Evolutionary conservation across 2,888 invertebrate genomes (phyloP), one percentile per base, ranked within the genome.

Genomic region (Sylvicola fuscatus): DNA sequence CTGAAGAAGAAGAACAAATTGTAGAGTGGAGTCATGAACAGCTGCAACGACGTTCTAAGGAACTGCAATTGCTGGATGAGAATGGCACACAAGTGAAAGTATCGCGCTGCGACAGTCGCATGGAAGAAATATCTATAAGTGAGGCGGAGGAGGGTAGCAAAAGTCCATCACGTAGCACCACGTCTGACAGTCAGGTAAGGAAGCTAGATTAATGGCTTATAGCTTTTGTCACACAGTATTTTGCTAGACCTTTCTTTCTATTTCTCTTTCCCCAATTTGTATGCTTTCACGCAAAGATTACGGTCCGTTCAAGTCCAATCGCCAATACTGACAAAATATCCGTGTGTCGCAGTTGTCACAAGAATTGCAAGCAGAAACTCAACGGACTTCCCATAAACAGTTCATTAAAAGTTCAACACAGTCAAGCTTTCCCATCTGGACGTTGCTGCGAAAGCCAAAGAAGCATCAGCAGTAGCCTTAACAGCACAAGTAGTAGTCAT

Each of bases 261-360:
- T 29, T 10, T 29, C 30, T 30, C 38, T 32, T 27, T 34, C 37
- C 33, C 32, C 33, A 33, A 26, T 34, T 38, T 36, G 37, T 32
- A 14, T 33, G 21, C 21, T 21, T 21, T 21, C 21, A 21, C n/a
- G n/a, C 4, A 21, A 21, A 79, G 78, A 76, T 78, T 44, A 79
- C 79, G 34, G 78, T 80, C 38, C 67, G 77, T 47, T 79, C 79
- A 35, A 77, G 77, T 55, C 77, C 77, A 39, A 68, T 73, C 39
- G 69, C 72, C 36, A 49, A 49, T 44, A 71, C 73, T 40, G 79
- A 78, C 56, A 70, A 72, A 38, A 65, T 78, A 48, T 68, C 75
- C 37, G 73, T 80, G 37, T 80, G 80, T 58, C 69, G 74, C 43
- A 74, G 78, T 55, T 80, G 80, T 58, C 80, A 79, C 50, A 77